phyloP scores from a whole-genome alignment of 2,888 invertebrate genomes.

The Seira sanloemensis region DNA sequence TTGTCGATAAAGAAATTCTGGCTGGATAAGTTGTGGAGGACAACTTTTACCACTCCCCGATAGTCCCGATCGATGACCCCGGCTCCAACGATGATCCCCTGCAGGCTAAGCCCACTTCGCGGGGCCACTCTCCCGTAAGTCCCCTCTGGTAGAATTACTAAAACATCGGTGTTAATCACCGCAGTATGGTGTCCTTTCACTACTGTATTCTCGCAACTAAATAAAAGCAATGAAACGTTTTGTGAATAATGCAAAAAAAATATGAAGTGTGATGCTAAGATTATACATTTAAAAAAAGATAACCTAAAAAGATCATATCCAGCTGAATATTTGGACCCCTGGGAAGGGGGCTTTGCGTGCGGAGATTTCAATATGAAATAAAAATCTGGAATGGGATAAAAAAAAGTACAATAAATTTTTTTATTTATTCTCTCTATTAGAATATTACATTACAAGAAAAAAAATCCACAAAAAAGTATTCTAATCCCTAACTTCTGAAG shows the following conservation, averaged over 20 bases:
- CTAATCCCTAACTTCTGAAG: no score
- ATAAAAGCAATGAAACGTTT: not conserved
- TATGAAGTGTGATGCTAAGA: not conserved
- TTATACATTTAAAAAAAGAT: not conserved
- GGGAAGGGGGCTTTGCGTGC: not conserved
- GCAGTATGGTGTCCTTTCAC: not conserved
- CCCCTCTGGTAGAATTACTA: not conserved
- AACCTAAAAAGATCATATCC: constrained; percentile 1
- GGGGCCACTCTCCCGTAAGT: constrained; percentile 6
- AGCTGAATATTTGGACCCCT: not conserved
- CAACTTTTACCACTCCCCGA: not conserved
- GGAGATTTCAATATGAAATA: not conserved
- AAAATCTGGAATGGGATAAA: no score
- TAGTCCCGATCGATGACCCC: not conserved
- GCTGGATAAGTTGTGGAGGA: not conserved
- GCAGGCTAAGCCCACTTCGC: not conserved
- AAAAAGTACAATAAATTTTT: not conserved
- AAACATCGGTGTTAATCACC: not conserved
- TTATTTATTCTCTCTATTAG: not conserved
- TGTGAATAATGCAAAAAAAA: not conserved
- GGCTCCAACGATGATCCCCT: not conserved
- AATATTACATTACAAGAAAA: not conserved
- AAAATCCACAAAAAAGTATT: not conserved
- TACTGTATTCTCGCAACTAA: not conserved
- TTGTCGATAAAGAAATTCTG: not conserved